Conservation (phyloP, 2,888 invertebrate genomes). For the Rotaria macrura region DNA sequence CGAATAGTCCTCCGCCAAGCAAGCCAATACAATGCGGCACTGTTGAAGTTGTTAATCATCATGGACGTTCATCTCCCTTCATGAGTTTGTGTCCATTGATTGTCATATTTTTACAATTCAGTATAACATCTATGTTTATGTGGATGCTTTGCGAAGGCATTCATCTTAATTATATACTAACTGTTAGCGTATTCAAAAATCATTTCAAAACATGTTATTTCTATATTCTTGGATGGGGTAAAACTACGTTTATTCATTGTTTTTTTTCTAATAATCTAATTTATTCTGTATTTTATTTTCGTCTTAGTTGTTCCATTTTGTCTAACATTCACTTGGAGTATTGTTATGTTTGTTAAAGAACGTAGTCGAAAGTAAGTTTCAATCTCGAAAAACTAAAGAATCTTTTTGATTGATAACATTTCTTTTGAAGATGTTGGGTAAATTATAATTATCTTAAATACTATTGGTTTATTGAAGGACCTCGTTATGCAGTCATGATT, state of each 20-base stretch:
- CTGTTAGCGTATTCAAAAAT: constrained; percentile 56
- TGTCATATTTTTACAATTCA: constrained; percentile 64
- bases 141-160: constrained; percentile 95
- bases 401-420: not conserved
- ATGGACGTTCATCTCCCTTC: not conserved
- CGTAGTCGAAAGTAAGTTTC: not conserved
- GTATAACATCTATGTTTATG: constrained; percentile 59
- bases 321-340: not conserved
- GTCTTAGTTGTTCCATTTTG: not conserved
- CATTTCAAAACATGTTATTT: constrained; percentile 37
- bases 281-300: not conserved
- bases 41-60: not conserved
- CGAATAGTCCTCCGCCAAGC: not conserved
- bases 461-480: constrained; percentile 30
- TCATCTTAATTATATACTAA: constrained; percentile 70
- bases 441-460: constrained; percentile 24
- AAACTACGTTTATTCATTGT: too few relatives aligned
- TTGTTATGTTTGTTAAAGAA: not conserved
- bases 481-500: constrained; percentile 24
- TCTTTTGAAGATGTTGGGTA: constrained; percentile 24
- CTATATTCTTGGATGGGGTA: constrained; percentile 50
- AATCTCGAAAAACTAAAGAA: not conserved
- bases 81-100: constrained; percentile 27
- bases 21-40: not conserved
- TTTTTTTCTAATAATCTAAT: not conserved